Evolutionary conservation across 2,888 invertebrate genomes (phyloP), one percentile per base, ranked within the genome.

Genomic region (Darwinula stevensoni): DNA sequence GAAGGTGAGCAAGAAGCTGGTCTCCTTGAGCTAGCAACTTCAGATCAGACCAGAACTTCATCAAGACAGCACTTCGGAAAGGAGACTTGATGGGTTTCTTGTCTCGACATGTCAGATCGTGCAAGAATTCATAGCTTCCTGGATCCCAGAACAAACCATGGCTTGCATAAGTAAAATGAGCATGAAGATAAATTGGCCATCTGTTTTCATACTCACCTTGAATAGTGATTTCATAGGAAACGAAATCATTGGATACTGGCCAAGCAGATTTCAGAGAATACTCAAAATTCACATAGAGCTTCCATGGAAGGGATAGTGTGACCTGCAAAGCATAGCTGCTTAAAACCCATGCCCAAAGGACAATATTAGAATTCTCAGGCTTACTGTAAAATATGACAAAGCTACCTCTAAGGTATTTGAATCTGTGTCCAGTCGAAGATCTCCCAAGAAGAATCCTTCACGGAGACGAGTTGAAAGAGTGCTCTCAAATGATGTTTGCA

Each of bases 71-170:
- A 41, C 63, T 62, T 29, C 71, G 53, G 44, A 63, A 67, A 13
- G 58, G 54, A 6, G 68, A 68, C 41, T 62, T 61, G 34, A 63
- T 53, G 30, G 59, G 59, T 39, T 63, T 63, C 41, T 63, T 64
- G 36, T 61, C 58, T 27, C 59, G 45, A 39, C 67, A 67, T 3
- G 65, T 66, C 32, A 71, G 62, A 43, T 73, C 72, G 43, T 70
- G 67, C 17, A 72, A 51, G 49, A 72, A 69, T 42, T 70, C 68
- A 43, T 71, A 69, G 2, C 63, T 62, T 17, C 66, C 67, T 55
- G 42, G 27, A 49, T 45, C 50, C 22, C 22, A n/a, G 22, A n/a
- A 6, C 6, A n/a, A n/a, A 9, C 22, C 22, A n/a, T 9, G n/a
- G n/a, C 6, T 6, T 9, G 22, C 22, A n/a, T 9, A 18, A 18